Evolutionary conservation across 2,888 invertebrate species (phyloP).

Genomic region (Lamproptera curius): DNA sequence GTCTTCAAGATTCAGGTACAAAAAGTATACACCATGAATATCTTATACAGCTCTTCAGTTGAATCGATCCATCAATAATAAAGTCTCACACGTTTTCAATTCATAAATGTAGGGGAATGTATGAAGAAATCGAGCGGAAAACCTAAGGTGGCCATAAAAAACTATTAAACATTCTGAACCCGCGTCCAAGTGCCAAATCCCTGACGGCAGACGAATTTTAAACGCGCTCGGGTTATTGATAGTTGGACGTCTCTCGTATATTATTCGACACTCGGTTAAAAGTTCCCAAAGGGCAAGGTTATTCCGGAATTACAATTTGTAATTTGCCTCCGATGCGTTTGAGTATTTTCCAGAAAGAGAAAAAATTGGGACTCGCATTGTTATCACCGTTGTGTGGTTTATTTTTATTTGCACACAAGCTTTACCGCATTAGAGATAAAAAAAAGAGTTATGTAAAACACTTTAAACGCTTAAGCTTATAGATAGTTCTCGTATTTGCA

Average conservation of each 20-base stretch:
- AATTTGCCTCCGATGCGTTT: background rate
- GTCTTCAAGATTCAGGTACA: too few species aligned
- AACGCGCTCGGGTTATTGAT: constrained; percentile 40
- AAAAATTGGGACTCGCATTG: background rate
- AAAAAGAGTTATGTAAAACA: too few species aligned
- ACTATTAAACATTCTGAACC: constrained; percentile 59
- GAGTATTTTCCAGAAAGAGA: background rate
- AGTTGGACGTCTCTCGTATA: constrained; percentile 42
- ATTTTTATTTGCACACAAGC: background rate
- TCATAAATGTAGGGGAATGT: constrained; percentile 24
- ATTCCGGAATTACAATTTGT: constrained; percentile 17
- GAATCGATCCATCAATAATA: too few species aligned
- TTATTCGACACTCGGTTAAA: constrained; percentile 45
- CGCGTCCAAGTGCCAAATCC: constrained; percentile 64
- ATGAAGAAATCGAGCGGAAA: constrained; percentile 39
- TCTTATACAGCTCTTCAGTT: too few species aligned
- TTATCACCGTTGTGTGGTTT: background rate
- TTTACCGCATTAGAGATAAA: background rate
- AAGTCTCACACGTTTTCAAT: constrained; percentile 14
- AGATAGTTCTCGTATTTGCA: background rate
- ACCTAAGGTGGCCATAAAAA: constrained; percentile 49
- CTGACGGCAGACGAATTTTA: constrained; percentile 63
- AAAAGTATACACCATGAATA: too few species aligned
- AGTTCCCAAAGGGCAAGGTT: constrained; percentile 22
- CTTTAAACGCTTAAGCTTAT: too few species aligned